Conservation (phyloP, 2,113 vertebrate species). For the Rostratula benghalensis region DNA sequence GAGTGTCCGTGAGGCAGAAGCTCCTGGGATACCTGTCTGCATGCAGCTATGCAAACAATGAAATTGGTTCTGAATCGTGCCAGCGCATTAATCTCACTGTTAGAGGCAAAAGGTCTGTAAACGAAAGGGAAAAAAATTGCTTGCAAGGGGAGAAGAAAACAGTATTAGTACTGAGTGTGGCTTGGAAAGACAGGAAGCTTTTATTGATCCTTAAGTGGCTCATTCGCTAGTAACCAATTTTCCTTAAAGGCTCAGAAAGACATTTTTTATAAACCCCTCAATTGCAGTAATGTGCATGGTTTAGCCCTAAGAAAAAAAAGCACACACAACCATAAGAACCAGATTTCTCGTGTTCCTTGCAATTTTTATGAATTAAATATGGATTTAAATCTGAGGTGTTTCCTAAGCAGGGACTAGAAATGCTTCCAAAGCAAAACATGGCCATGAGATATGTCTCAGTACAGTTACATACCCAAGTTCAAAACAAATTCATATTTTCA, state of each 20-base stretch:
- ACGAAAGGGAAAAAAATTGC: not conserved
- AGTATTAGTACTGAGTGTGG: constrained; percentile 28
- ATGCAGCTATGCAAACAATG: constrained; percentile 47
- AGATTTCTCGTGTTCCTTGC: not conserved
- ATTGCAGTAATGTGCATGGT: not conserved
- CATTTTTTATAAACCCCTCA: not conserved
- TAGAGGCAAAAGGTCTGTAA: constrained; percentile 19
- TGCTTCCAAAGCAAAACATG: not conserved
- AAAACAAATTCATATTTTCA: not conserved
- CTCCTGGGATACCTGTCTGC: constrained; percentile 43
- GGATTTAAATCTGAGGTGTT: not conserved
- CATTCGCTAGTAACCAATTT: constrained; percentile 17
- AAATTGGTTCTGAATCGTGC: constrained; percentile 1
- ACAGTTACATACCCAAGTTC: not conserved
- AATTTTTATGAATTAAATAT: not conserved
- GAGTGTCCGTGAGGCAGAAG: constrained; percentile 34
- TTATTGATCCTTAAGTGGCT: constrained; percentile 58
- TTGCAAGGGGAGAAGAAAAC: not conserved
- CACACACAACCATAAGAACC: not conserved
- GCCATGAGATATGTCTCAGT: not conserved
- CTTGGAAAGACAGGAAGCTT: constrained; percentile 24
- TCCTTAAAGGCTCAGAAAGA: constrained; percentile 10
- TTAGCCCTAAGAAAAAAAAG: not conserved
- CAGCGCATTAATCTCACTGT: constrained; percentile 37
- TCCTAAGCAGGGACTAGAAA: not conserved